Conservation (phyloP, 2,888 invertebrate genomes). For the Cephus sareptanus region DNA sequence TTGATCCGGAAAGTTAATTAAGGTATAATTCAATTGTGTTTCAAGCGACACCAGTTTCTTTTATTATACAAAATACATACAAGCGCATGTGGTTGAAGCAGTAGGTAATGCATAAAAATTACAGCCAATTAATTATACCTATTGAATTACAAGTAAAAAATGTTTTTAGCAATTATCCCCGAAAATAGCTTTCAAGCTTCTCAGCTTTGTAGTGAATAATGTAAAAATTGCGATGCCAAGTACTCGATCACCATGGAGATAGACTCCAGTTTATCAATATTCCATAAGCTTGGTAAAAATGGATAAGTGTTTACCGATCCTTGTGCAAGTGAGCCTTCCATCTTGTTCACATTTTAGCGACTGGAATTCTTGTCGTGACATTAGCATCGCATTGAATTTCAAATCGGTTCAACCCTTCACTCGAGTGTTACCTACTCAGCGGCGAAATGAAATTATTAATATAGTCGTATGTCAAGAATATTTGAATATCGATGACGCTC, state of each 20-base stretch:
- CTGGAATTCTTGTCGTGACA: constrained; percentile 37
- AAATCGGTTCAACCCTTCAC: constrained; percentile 49
- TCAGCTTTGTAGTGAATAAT: not conserved
- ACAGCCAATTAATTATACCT: too few species aligned
- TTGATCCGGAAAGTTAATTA: too few species aligned
- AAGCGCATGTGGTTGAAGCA: too few species aligned
- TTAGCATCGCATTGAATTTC: constrained; percentile 65
- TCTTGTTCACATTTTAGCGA: constrained; percentile 50
- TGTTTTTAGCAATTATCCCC: too few species aligned
- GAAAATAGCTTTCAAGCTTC: not conserved
- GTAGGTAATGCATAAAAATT: too few species aligned
- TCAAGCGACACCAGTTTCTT: too few species aligned
- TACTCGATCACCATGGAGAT: not conserved
- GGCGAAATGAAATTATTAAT: constrained; percentile 57
- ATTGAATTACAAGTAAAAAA: too few species aligned
- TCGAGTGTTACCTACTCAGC: constrained; percentile 48
- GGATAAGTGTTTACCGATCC: constrained; percentile 56
- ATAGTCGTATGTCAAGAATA: constrained; percentile 38
- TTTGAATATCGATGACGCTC: constrained; percentile 7
- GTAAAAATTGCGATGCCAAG: not conserved
- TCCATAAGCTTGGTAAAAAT: constrained; percentile 58
- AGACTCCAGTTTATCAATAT: constrained; percentile 54
- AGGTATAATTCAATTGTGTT: too few species aligned
- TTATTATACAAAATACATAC: too few species aligned
- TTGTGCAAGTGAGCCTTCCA: constrained; percentile 28